phyloP scores from a whole-genome alignment of 2,888 invertebrate genomes.

The Cenopis cana region DNA sequence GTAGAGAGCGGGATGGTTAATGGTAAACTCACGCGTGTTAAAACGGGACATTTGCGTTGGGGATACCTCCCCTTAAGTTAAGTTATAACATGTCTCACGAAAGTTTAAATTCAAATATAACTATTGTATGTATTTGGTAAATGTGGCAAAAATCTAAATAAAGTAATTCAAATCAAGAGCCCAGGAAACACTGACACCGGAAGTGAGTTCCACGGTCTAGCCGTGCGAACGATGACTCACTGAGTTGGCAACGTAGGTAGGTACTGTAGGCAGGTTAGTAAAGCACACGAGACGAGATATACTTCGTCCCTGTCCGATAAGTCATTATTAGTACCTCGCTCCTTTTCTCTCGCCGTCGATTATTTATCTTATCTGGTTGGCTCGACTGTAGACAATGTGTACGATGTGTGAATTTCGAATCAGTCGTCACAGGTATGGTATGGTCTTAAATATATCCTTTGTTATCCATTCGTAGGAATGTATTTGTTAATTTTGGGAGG shows the following conservation, averaged over 20 bases:
- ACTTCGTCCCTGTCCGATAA: no score
- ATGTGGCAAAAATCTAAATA: not conserved
- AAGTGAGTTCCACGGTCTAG: constrained; percentile 12
- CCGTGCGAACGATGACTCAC: constrained; percentile 2
- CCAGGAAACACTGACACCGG: constrained; percentile 16
- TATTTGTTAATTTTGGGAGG: not conserved
- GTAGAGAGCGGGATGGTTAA: no score
- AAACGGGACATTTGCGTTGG: no score
- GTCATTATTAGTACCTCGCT: no score
- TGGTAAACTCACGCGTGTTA: no score
- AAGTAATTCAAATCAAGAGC: constrained; percentile 8
- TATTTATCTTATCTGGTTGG: no score
- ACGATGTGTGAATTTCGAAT: constrained; percentile 1
- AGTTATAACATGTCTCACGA: no score
- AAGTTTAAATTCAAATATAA: no score
- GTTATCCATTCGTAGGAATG: not conserved
- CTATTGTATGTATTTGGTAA: not conserved
- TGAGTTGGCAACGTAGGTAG: not conserved
- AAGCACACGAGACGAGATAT: no score
- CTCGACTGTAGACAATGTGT: not conserved
- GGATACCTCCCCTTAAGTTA: no score
- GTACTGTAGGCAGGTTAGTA: no score
- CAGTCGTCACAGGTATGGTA: not conserved
- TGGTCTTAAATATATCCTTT: not conserved
- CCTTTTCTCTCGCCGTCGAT: no score